phyloP scores from a whole-genome alignment of 2,797 vertebrate genomes.

The Alectoris magna region DNA sequence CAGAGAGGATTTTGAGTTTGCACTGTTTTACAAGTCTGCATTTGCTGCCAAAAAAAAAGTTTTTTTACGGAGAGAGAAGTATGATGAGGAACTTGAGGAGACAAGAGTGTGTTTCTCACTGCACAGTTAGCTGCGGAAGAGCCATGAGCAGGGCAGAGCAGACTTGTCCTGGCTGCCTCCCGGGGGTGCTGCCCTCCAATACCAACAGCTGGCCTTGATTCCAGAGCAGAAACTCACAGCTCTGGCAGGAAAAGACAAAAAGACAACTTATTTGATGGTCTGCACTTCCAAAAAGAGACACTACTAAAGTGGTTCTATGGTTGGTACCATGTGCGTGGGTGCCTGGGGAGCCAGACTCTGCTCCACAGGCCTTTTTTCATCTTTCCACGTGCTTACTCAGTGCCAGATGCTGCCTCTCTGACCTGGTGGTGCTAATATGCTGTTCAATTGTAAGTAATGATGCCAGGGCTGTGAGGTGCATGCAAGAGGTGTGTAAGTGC shows the following conservation, averaged over 20 bases:
- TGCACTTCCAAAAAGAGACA: neutral
- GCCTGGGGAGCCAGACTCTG: neutral
- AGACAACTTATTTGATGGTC: neutral
- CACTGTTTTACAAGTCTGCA: neutral
- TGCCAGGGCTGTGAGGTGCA: neutral
- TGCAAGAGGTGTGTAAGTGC: neutral
- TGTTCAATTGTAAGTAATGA: neutral
- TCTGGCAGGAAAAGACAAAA: neutral
- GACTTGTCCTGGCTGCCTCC: neutral
- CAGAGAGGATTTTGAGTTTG: neutral
- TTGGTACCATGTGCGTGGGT: fast-evolving
- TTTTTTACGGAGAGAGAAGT: neutral
- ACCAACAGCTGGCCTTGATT: neutral
- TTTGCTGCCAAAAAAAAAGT: neutral
- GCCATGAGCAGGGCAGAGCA: fast-evolving
- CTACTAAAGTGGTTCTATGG: neutral
- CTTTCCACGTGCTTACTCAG: neutral
- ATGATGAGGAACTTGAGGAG: neutral
- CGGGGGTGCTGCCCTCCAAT: neutral
- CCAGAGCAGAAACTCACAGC: neutral
- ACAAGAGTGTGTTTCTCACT: neutral
- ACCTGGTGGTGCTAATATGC: neutral
- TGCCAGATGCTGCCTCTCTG: neutral
- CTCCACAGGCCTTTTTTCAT: neutral
- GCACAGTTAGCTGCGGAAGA: neutral